Conservation (phyloP, 2,888 invertebrate genomes). For the Drepana falcataria region DNA sequence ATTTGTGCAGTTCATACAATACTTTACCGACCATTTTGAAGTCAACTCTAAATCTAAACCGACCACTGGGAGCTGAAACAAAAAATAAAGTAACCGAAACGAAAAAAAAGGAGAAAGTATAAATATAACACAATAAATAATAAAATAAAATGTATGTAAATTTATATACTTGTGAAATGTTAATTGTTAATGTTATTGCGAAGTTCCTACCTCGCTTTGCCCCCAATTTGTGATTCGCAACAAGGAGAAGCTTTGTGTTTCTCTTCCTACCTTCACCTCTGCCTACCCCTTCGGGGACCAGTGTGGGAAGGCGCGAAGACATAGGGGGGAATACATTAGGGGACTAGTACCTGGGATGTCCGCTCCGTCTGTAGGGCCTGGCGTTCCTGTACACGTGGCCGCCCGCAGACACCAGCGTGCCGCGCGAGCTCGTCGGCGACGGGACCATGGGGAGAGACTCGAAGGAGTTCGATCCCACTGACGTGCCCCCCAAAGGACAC, state of each 20-base stretch:
- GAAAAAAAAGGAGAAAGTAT: constrained; percentile 21
- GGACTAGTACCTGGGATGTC: constrained; percentile 41
- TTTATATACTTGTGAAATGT: no score
- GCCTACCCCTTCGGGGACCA: no score
- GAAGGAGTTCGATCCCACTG: constrained; percentile 36
- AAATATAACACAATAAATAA: constrained; percentile 5
- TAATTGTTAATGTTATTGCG: no score
- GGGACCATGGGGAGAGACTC: constrained; percentile 48
- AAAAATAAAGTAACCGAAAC: constrained; percentile 34
- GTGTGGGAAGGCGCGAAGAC: no score
- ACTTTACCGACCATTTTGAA: constrained; percentile 30
- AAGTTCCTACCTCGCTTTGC: no score
- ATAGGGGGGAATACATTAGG: no score
- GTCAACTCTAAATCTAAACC: constrained; percentile 30
- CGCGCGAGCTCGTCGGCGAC: constrained; percentile 70
- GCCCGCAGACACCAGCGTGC: constrained; percentile 74
- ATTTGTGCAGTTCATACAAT: neutral
- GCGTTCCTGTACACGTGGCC: constrained; percentile 76
- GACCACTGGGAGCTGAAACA: constrained; percentile 73
- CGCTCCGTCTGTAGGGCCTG: constrained; percentile 44
- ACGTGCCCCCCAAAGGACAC: constrained; percentile 13
- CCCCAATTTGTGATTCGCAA: no score
- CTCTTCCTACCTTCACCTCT: no score
- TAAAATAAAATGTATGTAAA: neutral
- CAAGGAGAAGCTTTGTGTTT: no score